These are phyloP conservation scores for Accipiter cooperii DNA, from an alignment of 2,113 vertebrate genomes.

Conservation along the genomic window DNA sequence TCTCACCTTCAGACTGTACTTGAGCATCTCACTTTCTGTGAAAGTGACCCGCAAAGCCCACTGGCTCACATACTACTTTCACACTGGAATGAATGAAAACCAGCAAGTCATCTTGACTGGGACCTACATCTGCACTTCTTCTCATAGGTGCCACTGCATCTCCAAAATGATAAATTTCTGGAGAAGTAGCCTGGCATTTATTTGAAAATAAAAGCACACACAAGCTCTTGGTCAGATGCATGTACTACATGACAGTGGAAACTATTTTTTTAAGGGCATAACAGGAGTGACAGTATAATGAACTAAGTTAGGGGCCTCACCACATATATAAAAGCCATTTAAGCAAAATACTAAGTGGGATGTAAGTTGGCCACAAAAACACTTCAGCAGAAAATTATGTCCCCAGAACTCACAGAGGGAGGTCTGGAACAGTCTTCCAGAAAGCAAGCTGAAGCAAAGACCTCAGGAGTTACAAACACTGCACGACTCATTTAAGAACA, in stretches of 20 bases:
- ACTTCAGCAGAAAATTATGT: neutral
- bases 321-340: neutral
- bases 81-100: neutral
- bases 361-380: neutral
- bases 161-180: neutral
- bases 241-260: neutral
- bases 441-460: neutral
- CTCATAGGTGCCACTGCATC: neutral
- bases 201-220: neutral
- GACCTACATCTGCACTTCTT: neutral
- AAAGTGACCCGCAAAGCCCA: fast-evolving
- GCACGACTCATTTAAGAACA: neutral
- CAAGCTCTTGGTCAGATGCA: neutral
- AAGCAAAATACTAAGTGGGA: neutral
- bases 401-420: neutral
- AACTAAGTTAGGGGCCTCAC: neutral
- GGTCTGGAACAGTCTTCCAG: neutral
- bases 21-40: neutral
- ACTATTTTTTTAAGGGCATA: neutral
- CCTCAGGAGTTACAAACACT: neutral
- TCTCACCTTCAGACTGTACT: neutral
- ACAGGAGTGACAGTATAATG: neutral
- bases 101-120: neutral
- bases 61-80: neutral
- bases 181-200: neutral